Evolutionary conservation across 2,888 invertebrate genomes (phyloP).

Genomic region (Orthonychiurus folsomi): DNA sequence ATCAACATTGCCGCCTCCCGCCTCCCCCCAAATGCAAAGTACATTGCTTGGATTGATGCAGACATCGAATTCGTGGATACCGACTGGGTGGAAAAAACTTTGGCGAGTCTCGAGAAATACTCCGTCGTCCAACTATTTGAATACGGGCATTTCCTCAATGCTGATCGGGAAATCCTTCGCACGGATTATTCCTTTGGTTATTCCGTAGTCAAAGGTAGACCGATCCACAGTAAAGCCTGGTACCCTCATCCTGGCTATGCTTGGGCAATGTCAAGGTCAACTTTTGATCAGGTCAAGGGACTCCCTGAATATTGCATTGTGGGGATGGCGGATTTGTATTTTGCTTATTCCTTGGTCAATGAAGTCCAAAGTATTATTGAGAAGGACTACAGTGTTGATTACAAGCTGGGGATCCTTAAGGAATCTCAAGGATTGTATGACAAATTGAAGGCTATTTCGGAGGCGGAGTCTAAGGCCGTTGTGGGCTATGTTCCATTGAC

Average conservation of each 20-base stretch:
- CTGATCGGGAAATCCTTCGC: constrained; percentile 7
- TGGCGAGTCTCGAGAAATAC: constrained; percentile 1
- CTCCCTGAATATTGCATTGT: constrained; percentile 18
- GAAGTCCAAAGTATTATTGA: constrained; percentile 14
- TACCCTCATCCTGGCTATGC: constrained; percentile 20
- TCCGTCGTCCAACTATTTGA: constrained; percentile 12
- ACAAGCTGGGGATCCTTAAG: constrained; percentile 6
- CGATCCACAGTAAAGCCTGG: constrained; percentile 17
- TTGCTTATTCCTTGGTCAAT: constrained; percentile 16
- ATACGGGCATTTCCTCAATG: constrained; percentile 12
- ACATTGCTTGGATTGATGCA: constrained; percentile 12
- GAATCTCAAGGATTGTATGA: background rate
- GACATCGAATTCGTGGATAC: constrained; percentile 6
- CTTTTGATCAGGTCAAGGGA: constrained; percentile 7
- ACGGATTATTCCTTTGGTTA: constrained; percentile 17
- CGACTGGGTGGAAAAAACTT: constrained; percentile 8
- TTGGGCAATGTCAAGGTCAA: constrained; percentile 13
- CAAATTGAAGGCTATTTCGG: background rate
- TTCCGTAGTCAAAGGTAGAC: constrained; percentile 15
- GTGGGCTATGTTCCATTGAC: constrained; percentile 17
- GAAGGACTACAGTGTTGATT: background rate
- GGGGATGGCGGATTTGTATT: constrained; percentile 16
- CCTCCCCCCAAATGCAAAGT: constrained; percentile 11
- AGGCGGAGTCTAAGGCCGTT: background rate
- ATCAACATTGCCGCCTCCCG: constrained; percentile 10